Evolutionary conservation across 2,888 invertebrate species (phyloP), one percentile per base, ranked within the genome.

Genomic region (Troides helena): DNA sequence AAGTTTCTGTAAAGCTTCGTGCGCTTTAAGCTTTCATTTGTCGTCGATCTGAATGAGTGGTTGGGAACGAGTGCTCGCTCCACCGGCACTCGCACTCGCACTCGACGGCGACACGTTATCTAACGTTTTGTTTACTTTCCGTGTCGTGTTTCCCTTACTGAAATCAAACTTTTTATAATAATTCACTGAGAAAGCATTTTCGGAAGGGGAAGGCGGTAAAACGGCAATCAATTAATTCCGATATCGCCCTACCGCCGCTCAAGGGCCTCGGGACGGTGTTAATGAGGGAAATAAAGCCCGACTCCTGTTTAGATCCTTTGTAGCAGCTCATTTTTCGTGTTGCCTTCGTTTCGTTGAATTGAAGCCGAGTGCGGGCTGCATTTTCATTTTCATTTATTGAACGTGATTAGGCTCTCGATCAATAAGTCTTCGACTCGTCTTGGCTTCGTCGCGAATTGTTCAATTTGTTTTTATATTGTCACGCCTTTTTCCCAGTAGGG

Each of bases 221-320:
- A 65, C 50, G 62, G 50, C 65, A 66, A 65, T 69, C 69, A 69
- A 69, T 66, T 69, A 69, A 65, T 56, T 61, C 58, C 46, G 39
- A 69, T 65, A 69, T 61, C 39, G 69, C 56, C 65, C n/a, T 61
- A 43, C 65, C 43, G 25, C 56, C 60, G 63, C 36, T 39, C 5
- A 61, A 65, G 56, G 43, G 65, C 57, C 61, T 57, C 43, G 60
- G 14, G 65, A 65, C 46, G 43, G 36, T 36, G 46, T 65, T 69
- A 69, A 69, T 69, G 62, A 69, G 62, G 39, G 57, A 62, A 65
- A 69, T 69, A 69, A 65, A 36, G 57, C 30, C 23, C 56, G 30
- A n/a, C 39, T 60, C 57, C 53, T 57, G 50, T 65, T 69, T 69
- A 61, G 43, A 39, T 60, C 69, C 69, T 62, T 69, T 61, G 65